Conservation (phyloP, 1,140 invertebrate species). For the Hestina assimilis region DNA sequence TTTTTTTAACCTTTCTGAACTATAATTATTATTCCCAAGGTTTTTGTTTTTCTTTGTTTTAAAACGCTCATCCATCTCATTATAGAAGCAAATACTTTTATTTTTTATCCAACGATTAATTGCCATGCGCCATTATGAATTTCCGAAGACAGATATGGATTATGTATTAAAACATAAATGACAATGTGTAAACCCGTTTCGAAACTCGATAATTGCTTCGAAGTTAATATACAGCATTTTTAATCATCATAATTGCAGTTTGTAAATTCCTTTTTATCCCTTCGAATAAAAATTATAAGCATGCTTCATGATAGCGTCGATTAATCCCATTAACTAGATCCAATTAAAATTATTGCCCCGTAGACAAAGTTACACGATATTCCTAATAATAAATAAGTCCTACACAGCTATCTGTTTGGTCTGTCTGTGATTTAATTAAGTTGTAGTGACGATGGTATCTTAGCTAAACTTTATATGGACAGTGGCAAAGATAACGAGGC, state of each 20-base stretch:
- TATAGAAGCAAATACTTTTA: background rate
- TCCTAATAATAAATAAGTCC: constrained; percentile 25
- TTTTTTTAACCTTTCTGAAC: too few relatives aligned
- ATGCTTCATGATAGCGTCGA: constrained; percentile 4
- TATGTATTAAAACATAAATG: background rate
- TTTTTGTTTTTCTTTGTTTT: background rate
- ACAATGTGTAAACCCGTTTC: background rate
- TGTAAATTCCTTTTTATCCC: background rate
- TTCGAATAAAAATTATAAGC: background rate
- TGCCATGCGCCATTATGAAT: background rate
- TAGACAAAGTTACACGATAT: constrained; percentile 18
- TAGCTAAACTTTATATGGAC: constrained; percentile 39
- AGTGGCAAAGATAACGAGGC: constrained; percentile 32
- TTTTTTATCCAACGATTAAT: background rate
- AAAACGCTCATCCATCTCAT: background rate
- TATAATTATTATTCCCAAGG: too few relatives aligned
- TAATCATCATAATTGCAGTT: background rate
- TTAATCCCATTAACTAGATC: constrained; percentile 23
- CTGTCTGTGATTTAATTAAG: constrained; percentile 48
- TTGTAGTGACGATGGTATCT: constrained; percentile 44
- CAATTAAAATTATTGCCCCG: constrained; percentile 20
- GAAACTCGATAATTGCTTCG: background rate
- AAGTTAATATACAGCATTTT: background rate
- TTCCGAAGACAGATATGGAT: constrained; percentile 4
- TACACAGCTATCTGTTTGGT: constrained; percentile 23